These are phyloP conservation scores for Rotaria sp. DNA, from an alignment of 2,888 invertebrate genomes.

Conservation along the genomic window DNA sequence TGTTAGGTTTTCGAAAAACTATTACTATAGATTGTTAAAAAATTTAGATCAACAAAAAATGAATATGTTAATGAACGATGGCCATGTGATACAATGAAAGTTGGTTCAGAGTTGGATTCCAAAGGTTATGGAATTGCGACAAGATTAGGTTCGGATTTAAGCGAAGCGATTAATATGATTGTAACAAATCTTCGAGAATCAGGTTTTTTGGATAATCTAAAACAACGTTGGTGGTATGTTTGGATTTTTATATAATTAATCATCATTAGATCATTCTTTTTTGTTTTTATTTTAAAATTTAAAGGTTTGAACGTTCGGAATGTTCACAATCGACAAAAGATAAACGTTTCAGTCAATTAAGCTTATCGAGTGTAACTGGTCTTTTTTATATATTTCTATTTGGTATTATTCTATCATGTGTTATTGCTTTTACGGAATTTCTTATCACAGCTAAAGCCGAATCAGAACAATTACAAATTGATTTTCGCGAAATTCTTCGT, in stretches of 20 bases:
- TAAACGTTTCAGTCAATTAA: conserved; percentile 58
- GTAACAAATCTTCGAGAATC: conserved; percentile 80
- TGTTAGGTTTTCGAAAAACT: too few relatives aligned
- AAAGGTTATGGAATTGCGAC: conserved; percentile 92
- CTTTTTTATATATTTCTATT: conserved; percentile 95
- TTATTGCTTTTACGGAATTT: conserved; percentile 86
- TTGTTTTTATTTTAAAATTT: background rate
- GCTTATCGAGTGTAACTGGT: conserved; percentile 93
- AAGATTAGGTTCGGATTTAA: conserved; percentile 78
- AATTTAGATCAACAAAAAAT: conserved; percentile 59
- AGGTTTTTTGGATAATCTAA: conserved; percentile 79
- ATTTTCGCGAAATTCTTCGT: conserved; percentile 10
- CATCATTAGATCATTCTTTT: background rate
- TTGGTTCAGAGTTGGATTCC: conserved; percentile 69
- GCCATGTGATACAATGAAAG: conserved; percentile 71
- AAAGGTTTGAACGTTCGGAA: conserved; percentile 7
- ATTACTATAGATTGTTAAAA: too few relatives aligned
- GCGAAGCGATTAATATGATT: conserved; percentile 79
- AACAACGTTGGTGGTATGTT: conserved; percentile 93
- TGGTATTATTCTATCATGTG: conserved; percentile 78
- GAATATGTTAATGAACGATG: conserved; percentile 77
- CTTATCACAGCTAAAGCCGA: conserved; percentile 56
- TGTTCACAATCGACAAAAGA: background rate
- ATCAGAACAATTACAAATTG: conserved; percentile 18
- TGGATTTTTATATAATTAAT: background rate